Base-by-base conservation (phyloP, 2,888 invertebrate species). In the Alitta virens region DNA sequence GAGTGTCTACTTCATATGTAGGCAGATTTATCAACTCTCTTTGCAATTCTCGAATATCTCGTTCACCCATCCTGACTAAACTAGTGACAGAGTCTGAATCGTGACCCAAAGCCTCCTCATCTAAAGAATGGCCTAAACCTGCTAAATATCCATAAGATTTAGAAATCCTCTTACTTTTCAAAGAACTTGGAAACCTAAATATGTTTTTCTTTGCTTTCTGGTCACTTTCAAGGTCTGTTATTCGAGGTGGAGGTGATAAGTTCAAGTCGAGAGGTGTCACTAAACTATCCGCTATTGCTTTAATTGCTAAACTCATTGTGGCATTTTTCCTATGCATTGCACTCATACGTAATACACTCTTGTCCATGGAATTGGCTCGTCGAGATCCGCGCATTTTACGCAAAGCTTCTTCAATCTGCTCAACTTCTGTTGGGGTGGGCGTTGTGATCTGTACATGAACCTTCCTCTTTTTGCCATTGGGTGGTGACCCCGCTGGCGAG, bases 11-110 rank as follows among this genome's bases (percentile, higher is more conserved):
- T 49, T 78, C 80, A 68, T 79, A 80, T 1, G 76, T 79, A 0
- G 86, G 86, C 62, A 86, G 77, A 74, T 86, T 86, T 71, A 86
- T 86, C 25, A 86, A 79, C 69, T 86, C 85, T 67, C 85, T 78
- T 75, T 86, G 86, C 72, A 86, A 85, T 43, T 85, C 85, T 33
- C 84, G 77, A 50, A 86, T 85, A 71, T 86, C 86, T 61, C 52
- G 33, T 5, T 62, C 56, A 40, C 57, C 43, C 42, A 46, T 46
- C 40, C 42, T 24, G 43, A 27, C 33, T 62, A 64, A 33, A 53
- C 53, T 62, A 12, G 42, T 42, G 18, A 42, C 51, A 16, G 64
- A 56, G 33, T n/a, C 21, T 14, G 55, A 26, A 18, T 53, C 33
- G 54, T 25, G 38, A 26, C 43, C 54, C 24, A 49, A 24, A 9